Conservation (phyloP, 2,797 vertebrate genomes). For the Coluber constrictor region DNA sequence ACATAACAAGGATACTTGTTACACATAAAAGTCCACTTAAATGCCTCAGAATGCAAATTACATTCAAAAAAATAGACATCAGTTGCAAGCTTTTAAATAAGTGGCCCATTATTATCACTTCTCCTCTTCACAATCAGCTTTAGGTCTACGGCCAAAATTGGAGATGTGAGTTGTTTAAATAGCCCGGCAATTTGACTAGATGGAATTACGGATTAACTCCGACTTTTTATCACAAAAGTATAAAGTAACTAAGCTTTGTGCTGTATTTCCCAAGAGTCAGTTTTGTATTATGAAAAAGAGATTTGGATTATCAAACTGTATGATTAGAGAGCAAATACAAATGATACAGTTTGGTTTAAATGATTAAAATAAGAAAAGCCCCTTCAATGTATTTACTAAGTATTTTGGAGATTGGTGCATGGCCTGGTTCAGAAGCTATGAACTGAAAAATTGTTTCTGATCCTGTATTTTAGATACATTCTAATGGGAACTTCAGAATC, state of each 20-base stretch:
- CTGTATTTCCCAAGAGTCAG: conserved; percentile 22
- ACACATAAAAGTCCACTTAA: conserved; percentile 2
- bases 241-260: conserved; percentile 19
- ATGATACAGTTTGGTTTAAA: conserved; percentile 56
- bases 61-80: neutral
- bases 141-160: conserved; percentile 15
- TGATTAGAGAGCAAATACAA: conserved; percentile 44
- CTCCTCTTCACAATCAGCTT: neutral
- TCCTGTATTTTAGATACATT: neutral
- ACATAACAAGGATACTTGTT: neutral
- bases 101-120: neutral
- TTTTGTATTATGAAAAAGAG: conserved; percentile 41
- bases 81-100: neutral
- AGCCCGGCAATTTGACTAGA: conserved; percentile 11
- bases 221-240: conserved; percentile 21
- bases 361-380: conserved; percentile 35
- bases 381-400: conserved; percentile 25
- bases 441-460: conserved; percentile 30
- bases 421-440: conserved; percentile 50
- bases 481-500: neutral
- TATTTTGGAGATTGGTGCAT: conserved; percentile 27
- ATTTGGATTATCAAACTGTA: conserved; percentile 11
- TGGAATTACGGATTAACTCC: conserved; percentile 26
- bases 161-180: conserved; percentile 21
- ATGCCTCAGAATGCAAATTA: neutral